Evolutionary conservation across 2,888 invertebrate species (phyloP).

Genomic region (Caenorhabditis sp.): DNA sequence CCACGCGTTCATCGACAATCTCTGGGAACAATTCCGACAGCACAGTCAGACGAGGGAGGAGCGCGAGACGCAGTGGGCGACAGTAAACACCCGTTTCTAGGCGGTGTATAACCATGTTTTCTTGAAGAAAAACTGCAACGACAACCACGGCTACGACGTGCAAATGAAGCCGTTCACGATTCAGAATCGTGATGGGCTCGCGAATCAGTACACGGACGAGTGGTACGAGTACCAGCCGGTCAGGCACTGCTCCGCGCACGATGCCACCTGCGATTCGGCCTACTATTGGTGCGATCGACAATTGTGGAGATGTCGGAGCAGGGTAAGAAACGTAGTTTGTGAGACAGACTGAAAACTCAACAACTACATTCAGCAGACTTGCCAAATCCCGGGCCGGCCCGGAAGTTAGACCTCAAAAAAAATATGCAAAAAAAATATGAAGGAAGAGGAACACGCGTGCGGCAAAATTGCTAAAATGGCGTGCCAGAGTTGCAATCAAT

Average conservation of each 20-base stretch:
- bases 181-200: constrained; percentile 75
- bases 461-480: too few species aligned
- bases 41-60: constrained; percentile 73
- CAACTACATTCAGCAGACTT: too few species aligned
- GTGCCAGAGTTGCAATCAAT: too few species aligned
- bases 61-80: constrained; percentile 73
- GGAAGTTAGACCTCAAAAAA: too few species aligned
- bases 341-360: too few species aligned
- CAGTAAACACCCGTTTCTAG: constrained; percentile 13
- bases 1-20: constrained; percentile 76
- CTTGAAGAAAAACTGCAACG: constrained; percentile 60
- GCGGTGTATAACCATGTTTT: too few species aligned
- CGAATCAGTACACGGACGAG: constrained; percentile 76
- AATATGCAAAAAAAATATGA: too few species aligned
- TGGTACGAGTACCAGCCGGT: constrained; percentile 77
- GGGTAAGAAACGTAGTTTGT: constrained; percentile 49
- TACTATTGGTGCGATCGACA: constrained; percentile 74
- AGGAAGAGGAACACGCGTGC: too few species aligned
- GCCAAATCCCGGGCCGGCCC: too few species aligned
- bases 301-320: constrained; percentile 71
- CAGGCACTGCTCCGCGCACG: constrained; percentile 68
- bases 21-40: constrained; percentile 78
- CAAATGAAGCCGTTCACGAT: constrained; percentile 78
- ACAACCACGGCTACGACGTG: constrained; percentile 70
- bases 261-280: constrained; percentile 70